phyloP scores from a whole-genome alignment of 2,113 vertebrate species.

The Piaya cayana region DNA sequence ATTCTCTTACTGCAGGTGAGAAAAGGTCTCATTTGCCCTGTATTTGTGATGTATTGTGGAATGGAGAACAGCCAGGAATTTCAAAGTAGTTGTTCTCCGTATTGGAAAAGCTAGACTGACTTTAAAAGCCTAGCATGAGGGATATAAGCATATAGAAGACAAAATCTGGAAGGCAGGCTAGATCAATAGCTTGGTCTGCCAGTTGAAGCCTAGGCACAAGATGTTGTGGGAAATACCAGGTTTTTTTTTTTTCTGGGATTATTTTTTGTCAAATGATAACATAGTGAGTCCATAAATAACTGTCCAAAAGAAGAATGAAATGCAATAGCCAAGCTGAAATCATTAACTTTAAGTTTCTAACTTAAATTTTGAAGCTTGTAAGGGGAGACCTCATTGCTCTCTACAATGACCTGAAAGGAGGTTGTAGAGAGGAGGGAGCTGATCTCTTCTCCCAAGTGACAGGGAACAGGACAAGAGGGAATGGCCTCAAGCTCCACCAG shows the following conservation, averaged over 20 bases:
- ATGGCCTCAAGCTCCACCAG: no score
- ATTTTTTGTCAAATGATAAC: not conserved
- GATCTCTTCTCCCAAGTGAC: no score
- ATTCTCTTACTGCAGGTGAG: conserved; percentile 91
- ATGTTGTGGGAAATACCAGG: not conserved
- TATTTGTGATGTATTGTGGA: not conserved
- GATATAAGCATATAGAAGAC: not conserved
- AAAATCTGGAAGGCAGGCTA: not conserved
- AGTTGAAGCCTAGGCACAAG: not conserved
- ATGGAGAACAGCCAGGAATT: not conserved
- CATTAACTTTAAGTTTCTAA: not conserved
- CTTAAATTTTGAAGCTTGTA: not conserved
- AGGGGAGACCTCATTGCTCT: no score
- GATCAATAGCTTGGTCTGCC: not conserved
- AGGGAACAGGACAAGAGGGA: no score
- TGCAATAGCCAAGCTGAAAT: not conserved
- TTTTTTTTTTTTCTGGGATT: not conserved
- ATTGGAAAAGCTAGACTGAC: not conserved
- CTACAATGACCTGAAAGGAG: no score
- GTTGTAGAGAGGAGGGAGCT: no score
- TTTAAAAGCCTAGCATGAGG: not conserved
- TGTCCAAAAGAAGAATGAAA: not conserved
- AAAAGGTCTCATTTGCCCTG: not conserved
- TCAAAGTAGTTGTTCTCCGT: not conserved
- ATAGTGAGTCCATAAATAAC: not conserved